phyloP scores from a whole-genome alignment of 2,888 invertebrate species.

The Seladonia tumulorum region DNA sequence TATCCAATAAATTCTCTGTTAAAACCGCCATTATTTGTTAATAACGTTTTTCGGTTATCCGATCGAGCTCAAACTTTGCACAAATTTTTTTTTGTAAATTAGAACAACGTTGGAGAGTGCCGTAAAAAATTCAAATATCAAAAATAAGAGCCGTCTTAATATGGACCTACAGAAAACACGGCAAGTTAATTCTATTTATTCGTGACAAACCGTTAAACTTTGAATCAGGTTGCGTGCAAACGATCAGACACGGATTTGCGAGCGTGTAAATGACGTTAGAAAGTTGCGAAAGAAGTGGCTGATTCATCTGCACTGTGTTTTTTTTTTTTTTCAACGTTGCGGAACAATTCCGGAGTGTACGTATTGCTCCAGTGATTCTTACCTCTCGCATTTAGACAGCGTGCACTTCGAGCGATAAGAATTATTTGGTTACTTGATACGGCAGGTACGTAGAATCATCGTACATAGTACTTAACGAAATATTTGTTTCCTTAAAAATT shows the following conservation, averaged over 20 bases:
- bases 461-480: neutral
- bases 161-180: neutral
- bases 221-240: conserved; percentile 12
- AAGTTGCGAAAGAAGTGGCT: conserved; percentile 73
- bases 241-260: conserved; percentile 42
- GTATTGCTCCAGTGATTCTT: conserved; percentile 1
- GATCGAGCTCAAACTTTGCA: too few species aligned
- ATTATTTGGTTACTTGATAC: neutral
- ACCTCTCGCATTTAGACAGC: neutral
- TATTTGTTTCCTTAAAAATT: neutral
- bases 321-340: conserved; percentile 38
- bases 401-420: neutral
- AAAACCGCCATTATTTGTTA: too few species aligned
- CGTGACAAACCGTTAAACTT: conserved; percentile 6
- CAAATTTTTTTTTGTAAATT: too few species aligned
- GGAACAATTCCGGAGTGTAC: conserved; percentile 26
- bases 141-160: too few species aligned
- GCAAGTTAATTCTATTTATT: conserved; percentile 1
- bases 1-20: too few species aligned
- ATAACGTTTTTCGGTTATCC: too few species aligned
- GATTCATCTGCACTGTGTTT: conserved; percentile 68
- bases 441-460: neutral
- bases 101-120: too few species aligned
- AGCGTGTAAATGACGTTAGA: conserved; percentile 73
- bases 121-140: too few species aligned